Evolutionary conservation across 2,113 vertebrate species (phyloP).

Genomic region (Euleptes europaea): DNA sequence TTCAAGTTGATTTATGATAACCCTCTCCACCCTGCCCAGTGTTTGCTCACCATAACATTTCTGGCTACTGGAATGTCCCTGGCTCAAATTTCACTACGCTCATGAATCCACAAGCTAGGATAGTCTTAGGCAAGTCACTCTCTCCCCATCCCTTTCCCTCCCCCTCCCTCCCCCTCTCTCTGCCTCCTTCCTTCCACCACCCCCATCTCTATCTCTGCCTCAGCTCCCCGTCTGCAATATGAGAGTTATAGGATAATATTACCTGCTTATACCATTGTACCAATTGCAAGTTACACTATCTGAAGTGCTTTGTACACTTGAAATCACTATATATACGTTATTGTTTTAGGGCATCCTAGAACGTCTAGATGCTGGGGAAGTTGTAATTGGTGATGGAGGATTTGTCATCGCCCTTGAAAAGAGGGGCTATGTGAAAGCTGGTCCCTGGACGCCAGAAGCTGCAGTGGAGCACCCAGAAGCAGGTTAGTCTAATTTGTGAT

Average conservation of each 20-base stretch:
- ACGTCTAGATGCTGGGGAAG: slow-evolving; percentile 88
- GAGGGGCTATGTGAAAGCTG: slow-evolving; percentile 94
- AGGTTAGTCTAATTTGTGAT: slow-evolving; percentile 74
- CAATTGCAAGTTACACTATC: background rate
- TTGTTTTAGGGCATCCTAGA: slow-evolving; percentile 86
- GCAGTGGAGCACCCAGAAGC: slow-evolving; percentile 91
- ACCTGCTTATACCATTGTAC: background rate
- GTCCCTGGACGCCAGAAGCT: slow-evolving; percentile 97
- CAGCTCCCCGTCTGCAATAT: background rate
- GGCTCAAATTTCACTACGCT: too few species aligned
- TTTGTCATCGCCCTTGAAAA: slow-evolving; percentile 97
- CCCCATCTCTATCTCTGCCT: background rate
- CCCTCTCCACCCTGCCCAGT: too few species aligned
- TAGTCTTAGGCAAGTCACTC: too few species aligned
- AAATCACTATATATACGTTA: background rate
- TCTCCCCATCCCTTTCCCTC: too few species aligned
- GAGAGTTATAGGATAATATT: background rate
- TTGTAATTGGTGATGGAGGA: slow-evolving; percentile 95
- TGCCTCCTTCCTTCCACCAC: too few species aligned
- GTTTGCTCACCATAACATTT: too few species aligned
- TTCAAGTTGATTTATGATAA: too few species aligned
- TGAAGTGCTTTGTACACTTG: background rate
- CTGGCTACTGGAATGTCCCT: too few species aligned
- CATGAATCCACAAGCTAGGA: too few species aligned
- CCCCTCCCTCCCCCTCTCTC: too few species aligned